phyloP scores from a whole-genome alignment of 1,140 invertebrate species.

The Caenorhabditis remanei region DNA sequence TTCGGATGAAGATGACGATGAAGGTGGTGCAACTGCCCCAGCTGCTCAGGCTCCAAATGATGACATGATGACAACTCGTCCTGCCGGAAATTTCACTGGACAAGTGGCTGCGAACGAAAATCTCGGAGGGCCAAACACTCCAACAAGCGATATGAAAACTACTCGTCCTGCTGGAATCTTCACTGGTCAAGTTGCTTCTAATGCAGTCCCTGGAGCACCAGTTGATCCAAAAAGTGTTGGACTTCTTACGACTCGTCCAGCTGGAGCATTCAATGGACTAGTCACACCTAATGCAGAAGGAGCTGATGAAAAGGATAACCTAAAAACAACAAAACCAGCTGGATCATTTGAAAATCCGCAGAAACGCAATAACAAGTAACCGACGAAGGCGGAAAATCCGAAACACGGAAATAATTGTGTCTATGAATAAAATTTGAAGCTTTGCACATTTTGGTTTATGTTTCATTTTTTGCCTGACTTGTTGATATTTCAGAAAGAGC shows the following conservation, averaged over 20 bases:
- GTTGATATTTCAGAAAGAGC: too few relatives aligned
- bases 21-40: neutral
- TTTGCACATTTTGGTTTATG: too few relatives aligned
- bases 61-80: neutral
- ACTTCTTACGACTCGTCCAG: neutral
- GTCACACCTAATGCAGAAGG: neutral
- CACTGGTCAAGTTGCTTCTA: neutral
- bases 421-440: too few relatives aligned
- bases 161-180: constrained; percentile 23
- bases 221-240: neutral
- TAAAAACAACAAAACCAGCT: neutral
- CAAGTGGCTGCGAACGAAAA: neutral
- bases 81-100: neutral
- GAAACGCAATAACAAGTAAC: neutral
- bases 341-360: neutral
- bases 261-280: neutral
- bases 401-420: too few relatives aligned
- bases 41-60: neutral
- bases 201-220: neutral
- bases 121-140: neutral
- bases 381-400: too few relatives aligned
- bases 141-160: neutral
- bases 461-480: too few relatives aligned
- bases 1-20: constrained; percentile 29
- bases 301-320: neutral